Percentiles rank a stretch among this genome's conserved stretches.
Conservation (phyloP, 2,797 vertebrate species). For the Sebastes minor region DNA sequence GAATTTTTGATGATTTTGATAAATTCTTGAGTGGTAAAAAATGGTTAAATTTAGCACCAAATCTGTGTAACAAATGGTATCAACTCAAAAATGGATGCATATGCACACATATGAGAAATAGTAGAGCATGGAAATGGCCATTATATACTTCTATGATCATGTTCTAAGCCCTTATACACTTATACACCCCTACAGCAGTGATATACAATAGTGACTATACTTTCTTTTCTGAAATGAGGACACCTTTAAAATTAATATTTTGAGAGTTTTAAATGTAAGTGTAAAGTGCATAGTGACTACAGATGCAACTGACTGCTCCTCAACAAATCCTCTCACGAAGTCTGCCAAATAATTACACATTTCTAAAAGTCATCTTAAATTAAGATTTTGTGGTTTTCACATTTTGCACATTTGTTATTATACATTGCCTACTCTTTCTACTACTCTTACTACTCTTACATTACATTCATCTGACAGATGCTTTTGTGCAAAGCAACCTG, state of each 20-base stretch:
- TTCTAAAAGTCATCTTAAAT: not conserved
- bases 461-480: not conserved
- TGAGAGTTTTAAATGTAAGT: not conserved
- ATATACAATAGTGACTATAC: not conserved
- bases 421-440: too few species aligned
- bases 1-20: too few species aligned
- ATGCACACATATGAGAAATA: too few species aligned
- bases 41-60: too few species aligned
- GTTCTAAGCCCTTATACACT: too few species aligned
- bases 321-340: not conserved
- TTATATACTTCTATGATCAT: too few species aligned
- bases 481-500: not conserved
- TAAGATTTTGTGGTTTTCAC: not conserved
- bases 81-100: fast-evolving
- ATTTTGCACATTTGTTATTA: not conserved
- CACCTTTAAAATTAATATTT: not conserved
- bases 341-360: not conserved
- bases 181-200: not conserved
- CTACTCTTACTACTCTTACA: not conserved
- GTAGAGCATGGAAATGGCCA: too few species aligned
- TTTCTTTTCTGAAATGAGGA: not conserved
- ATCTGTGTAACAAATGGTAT: too few species aligned
- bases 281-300: not conserved
- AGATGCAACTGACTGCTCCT: not conserved
- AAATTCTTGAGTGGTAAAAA: too few species aligned